Evolutionary conservation across 2,113 vertebrate species (phyloP).

Genomic region (Axis porcinus): DNA sequence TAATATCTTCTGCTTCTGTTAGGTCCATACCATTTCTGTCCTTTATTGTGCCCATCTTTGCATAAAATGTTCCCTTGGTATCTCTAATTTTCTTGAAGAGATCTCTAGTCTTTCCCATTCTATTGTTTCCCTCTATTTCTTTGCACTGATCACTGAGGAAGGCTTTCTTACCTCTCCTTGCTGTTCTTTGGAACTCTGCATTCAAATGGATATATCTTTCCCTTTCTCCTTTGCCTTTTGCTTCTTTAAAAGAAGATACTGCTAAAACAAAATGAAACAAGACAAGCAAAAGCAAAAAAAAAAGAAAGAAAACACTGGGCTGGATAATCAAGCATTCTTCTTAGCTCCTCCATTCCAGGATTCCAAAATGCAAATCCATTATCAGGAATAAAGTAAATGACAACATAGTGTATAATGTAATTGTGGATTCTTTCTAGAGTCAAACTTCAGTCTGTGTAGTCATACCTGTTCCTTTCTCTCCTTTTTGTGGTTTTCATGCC

Average conservation of each 20-base stretch:
- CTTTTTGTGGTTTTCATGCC: background rate
- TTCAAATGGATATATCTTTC: background rate
- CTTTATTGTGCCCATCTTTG: background rate
- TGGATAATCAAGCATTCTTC: background rate
- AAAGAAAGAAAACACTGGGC: background rate
- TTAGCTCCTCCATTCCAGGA: background rate
- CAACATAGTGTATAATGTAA: too few relatives aligned
- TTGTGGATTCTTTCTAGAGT: background rate
- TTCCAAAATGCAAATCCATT: background rate
- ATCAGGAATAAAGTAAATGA: background rate
- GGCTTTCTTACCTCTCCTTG: background rate
- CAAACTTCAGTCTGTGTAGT: background rate
- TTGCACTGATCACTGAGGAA: background rate
- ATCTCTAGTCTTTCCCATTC: background rate
- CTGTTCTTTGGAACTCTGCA: background rate
- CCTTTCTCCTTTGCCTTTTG: background rate
- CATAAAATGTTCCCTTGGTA: background rate
- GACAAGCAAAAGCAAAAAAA: background rate
- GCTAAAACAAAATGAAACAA: background rate
- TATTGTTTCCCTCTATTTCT: background rate
- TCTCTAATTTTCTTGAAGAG: background rate
- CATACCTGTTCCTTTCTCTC: background rate
- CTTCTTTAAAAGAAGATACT: background rate
- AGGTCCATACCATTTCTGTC: background rate
- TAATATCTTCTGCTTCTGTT: background rate